Conservation (phyloP, 2,888 invertebrate genomes). For the Plagodis pulveraria region DNA sequence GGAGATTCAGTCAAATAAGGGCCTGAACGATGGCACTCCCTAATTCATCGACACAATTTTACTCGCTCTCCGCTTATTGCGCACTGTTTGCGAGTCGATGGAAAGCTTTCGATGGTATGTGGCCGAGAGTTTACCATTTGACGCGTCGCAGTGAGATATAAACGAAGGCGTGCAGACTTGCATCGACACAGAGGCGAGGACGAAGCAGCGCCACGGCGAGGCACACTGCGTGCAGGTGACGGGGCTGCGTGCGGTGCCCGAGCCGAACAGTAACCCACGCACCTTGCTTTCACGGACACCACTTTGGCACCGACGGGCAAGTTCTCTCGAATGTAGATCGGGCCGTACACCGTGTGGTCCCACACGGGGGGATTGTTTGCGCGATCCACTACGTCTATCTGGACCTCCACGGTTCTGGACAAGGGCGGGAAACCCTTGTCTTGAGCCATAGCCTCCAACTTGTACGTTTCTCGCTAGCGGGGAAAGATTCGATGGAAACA, state of each 20-base stretch:
- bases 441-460: conserved; percentile 98
- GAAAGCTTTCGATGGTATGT: conserved; percentile 2
- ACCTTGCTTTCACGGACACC: conserved; percentile 99
- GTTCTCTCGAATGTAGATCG: conserved; percentile 98
- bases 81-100: conserved; percentile 9
- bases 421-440: conserved; percentile 98
- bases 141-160: conserved; percentile 11
- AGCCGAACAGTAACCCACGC: conserved; percentile 87
- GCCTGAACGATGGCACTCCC: conserved; percentile 18
- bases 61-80: conserved; percentile 14
- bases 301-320: conserved; percentile 98
- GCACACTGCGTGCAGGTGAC: conserved; percentile 78
- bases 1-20: conserved; percentile 20
- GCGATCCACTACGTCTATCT: conserved; percentile 99
- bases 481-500: conserved; percentile 87
- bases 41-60: neutral
- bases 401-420: conserved; percentile 98
- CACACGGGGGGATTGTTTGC: conserved; percentile 99
- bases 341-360: conserved; percentile 98
- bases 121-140: conserved; percentile 6
- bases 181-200: conserved; percentile 11
- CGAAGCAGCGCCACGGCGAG: conserved; percentile 48
- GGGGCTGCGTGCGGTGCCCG: conserved; percentile 88
- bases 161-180: conserved; percentile 21
- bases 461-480: conserved; percentile 97